Base-by-base conservation (phyloP, 2,797 vertebrate species). In the Macropus fuliginosus region DNA sequence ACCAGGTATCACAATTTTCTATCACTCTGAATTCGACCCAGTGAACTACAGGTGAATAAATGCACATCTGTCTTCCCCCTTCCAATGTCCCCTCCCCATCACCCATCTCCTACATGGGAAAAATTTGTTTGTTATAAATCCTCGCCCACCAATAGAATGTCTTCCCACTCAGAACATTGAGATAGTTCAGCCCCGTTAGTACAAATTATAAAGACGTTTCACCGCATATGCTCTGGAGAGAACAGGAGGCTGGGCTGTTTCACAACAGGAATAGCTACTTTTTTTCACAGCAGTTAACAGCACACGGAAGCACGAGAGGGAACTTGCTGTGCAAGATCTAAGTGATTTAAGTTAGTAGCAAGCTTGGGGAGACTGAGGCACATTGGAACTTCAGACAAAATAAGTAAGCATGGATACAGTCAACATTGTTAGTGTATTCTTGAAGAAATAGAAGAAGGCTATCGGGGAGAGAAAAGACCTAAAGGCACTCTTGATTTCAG, bases 111-210 rank as follows among this genome's bases (percentile, higher is more conserved):
- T 97, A 94, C 95, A 94, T 95, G 96, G 96, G 94, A 95, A 97
- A 96, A 97, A 96, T 97, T 95, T 95, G 97, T 98, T 95, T 97
- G 96, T 98, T 98, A 97, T 94, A 98, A 97, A 98, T 97, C 94
- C 81, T 97, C 97, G 97, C 97, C 97, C 97, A 98, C 97, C 96
- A 94, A 98, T 98, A 96, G 97, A 97, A 96, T 96, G 90, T 96
- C 97, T 98, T 98, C 97, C 98, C 96, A 98, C 97, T 98, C 96
- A 97, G 93, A 97, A 96, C 95, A 92, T 96, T 96, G 92, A 96
- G 92, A 96, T 91, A 96, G 56, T 94, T 96, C 97, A 97, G 95
- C 96, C 97, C 97, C 96, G 2, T 94, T 96, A 93, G 97, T 97
- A 97, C 96, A 94, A 94, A 95, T 31, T 94, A 97, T 97, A 96